Evolutionary conservation across 2,888 invertebrate genomes (phyloP), one percentile per base, ranked within the genome.

Genomic region (Thereva unica): DNA sequence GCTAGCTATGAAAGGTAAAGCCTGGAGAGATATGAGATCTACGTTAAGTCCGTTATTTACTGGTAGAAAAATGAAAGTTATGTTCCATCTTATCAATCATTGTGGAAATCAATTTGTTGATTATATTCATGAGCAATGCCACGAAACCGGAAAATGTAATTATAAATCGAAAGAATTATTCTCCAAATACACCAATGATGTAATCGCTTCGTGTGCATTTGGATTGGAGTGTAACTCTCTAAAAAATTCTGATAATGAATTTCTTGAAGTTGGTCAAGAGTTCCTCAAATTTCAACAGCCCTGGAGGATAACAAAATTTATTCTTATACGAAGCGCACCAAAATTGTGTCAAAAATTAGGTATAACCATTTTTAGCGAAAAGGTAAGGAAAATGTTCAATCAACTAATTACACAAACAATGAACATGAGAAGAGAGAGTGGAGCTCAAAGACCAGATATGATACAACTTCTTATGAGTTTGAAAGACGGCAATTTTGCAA

Each of bases 361-460:
- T 8, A 37, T 75, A 3, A 35, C 61, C 35, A 10, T 72, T 4
- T 66, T 73, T 8, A 59, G 71, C 41, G 38, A 41, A 4, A 63
- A 67, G n/a, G 34, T 38, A 4, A 37, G 35, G 8, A 23, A 4
- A 35, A 75, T 67, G 72, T 76, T 56, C 50, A 34, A 50, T 9
- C 8, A 44, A 12, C 3, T 56, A 0, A 80, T 84, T 0, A 63
- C 79, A 4, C 76, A 76, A 49, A 80, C 82, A 1, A 84, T 85
- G 78, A 75, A 76, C 47, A 75, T 82, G 40, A 78, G 85, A 1
- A 80, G 82, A 71, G 75, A 76, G 37, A 74, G 82, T n/a, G 78
- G 82, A 1, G 83, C 85, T n/a, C 64, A 81, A 3, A 78, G 85
- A 4, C 83, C 82, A 3, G 86, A 85, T 70, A 82, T 86, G 83